A percentile compares a stretch with the other conserved stretches of the same genome.
These are phyloP conservation scores for Teleiodes luculella DNA, from an alignment of 2,888 invertebrate genomes.

Conservation along the genomic window DNA sequence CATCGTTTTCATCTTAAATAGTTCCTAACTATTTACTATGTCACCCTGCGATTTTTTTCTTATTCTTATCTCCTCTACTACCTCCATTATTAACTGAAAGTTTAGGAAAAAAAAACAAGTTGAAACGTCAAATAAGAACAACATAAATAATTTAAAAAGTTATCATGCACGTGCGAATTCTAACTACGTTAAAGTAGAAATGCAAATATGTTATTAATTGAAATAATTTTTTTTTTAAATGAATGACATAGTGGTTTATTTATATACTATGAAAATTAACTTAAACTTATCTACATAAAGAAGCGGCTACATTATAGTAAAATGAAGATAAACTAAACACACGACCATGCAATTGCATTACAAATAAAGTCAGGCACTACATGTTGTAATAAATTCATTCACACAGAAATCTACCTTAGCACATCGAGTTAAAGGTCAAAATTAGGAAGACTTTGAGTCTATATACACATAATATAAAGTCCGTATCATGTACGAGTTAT, in stretches of 20 bases:
- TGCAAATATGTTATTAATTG: background rate
- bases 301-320: no score
- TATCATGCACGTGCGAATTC: slow-evolving; percentile 2
- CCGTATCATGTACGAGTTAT: no score
- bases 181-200: background rate
- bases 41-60: slow-evolving; percentile 72
- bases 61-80: slow-evolving; percentile 76
- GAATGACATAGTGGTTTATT: background rate
- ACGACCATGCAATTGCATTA: background rate
- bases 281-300: background rate
- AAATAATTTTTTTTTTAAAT: background rate
- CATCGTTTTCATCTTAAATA: background rate
- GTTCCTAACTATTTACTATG: slow-evolving; percentile 48
- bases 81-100: slow-evolving; percentile 77
- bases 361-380: background rate
- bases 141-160: slow-evolving; percentile 13
- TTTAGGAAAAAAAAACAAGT: slow-evolving; percentile 46
- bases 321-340: background rate
- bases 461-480: no score
- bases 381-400: background rate
- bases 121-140: slow-evolving; percentile 27
- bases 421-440: no score
- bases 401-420: no score
- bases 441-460: no score
- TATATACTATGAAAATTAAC: background rate